Percentiles rank a stretch among this genome's conserved stretches.
Evolutionary conservation across 2,888 invertebrate genomes (phyloP).

Genomic region (Chromoteleia sp.): DNA sequence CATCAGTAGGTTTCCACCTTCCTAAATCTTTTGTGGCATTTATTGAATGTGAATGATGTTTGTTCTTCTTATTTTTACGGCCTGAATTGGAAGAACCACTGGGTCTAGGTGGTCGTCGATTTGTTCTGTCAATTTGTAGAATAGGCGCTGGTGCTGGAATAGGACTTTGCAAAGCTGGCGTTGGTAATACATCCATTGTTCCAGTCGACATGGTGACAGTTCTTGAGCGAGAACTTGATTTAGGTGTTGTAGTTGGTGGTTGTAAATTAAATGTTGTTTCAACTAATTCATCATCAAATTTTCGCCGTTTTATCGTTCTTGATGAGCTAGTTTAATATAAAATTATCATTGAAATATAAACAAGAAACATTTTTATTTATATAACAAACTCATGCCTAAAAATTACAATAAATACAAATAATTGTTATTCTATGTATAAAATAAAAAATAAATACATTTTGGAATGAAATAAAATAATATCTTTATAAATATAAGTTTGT

Average conservation of each 20-base stretch:
- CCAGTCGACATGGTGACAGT: conserved; percentile 78
- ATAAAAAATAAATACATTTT: no score
- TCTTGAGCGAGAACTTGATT: conserved; percentile 80
- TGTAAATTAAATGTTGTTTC: conserved; percentile 86
- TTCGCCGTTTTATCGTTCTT: conserved; percentile 96
- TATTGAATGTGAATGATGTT: conserved; percentile 89
- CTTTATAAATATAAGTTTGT: no score
- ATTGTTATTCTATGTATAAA: no score
- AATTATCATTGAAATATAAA: no score
- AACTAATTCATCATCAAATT: conserved; percentile 98
- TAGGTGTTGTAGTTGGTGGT: conserved; percentile 80
- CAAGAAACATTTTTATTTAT: no score
- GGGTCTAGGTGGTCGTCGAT: conserved; percentile 80
- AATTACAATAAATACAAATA: background rate
- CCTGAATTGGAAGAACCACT: conserved; percentile 81
- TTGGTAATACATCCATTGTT: conserved; percentile 77
- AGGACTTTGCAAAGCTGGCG: conserved; percentile 78
- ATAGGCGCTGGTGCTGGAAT: conserved; percentile 76
- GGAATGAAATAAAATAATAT: no score
- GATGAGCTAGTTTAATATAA: conserved; percentile 88
- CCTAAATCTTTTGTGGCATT: conserved; percentile 93
- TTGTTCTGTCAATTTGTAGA: conserved; percentile 79
- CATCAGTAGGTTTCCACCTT: conserved; percentile 99
- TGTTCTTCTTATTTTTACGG: conserved; percentile 85
- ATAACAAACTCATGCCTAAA: background rate